Base-by-base conservation (phyloP, 2,113 vertebrate genomes). In the Aspiorhynchus laticeps region DNA sequence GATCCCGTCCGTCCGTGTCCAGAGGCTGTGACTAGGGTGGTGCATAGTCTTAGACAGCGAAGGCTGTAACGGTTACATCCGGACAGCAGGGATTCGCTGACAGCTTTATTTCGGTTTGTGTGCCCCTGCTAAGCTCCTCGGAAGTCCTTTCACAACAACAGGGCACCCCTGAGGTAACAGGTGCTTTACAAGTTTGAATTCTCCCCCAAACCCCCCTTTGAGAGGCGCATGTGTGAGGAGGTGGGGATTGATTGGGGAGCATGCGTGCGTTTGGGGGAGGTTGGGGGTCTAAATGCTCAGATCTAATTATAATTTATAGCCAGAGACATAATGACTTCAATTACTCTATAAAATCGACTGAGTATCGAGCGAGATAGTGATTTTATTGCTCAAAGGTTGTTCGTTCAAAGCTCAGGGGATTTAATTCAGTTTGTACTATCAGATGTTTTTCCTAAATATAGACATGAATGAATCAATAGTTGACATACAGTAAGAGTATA, bases 71-170 rank as follows among this genome's bases (percentile, higher is more conserved):
- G n/a, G 51, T 87, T 46, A 65, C 79, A 71, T 87, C 87, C 65
- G 43, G 88, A 65, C 85, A 21, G 33, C 38, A 33, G 75, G 43
- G 9, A 15, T 80, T 53, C 43, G 59, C 77, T 87, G 82, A 89
- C 87, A 88, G 86, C 61, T 90, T 90, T 87, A 90, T 88, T 91
- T 88, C 6, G 28, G 78, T 83, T 80, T 48, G 31, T 41, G 73
- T 59, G 75, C 83, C 81, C 85, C 87, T 80, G 81, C 90, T 89
- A 89, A 87, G 67, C 83, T 79, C 75, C 84, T 86, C 80, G 74
- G 88, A 89, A 87, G 86, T 80, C 21, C 38, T 36, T 77, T 31
- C 61, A 51, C 59, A 78, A 73, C 48, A 78, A 67, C 88, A 83
- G 41, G 69, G 28, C 56, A 65, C 83, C 63, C 59, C 63, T 17